Evolutionary conservation across 2,113 vertebrate genomes (phyloP), one percentile per base, ranked within the genome.

Genomic region (Bubo bubo): DNA sequence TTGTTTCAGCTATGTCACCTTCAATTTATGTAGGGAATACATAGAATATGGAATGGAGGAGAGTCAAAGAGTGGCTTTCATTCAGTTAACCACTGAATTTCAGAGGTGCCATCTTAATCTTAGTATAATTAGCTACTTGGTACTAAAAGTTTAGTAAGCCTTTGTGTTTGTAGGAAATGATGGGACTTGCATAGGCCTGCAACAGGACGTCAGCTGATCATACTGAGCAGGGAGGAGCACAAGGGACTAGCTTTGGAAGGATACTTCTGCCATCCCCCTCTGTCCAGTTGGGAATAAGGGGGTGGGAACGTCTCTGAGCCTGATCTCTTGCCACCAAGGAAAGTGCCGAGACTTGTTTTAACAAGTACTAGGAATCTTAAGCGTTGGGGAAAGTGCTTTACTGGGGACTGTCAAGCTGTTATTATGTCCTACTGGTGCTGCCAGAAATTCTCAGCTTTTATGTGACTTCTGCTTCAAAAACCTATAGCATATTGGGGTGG

Each of bases 321-420:
- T 55, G 12, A n/a, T 23, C 27, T 59, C 27, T 73, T 59, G n/a
- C 43, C 37, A 43, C 62, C 4, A 37, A 35, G n/a, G 12, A 34
- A 70, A 43, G 27, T 66, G 66, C 67, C 23, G 37, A 87, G 53
- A 64, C 2, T 0, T 52, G 8, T 80, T 87, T 47, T 84, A 52
- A 47, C 3, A 18, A 52, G 34, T 66, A 22, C 30, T 64, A 24
- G 50, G 62, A 58, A 18, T 77, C 35, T n/a, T 52, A 35, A 45
- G 43, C 1, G 1, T 50, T 2, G 1, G 6, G 19, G 10, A 21
- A 75, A 5, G 26, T 2, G 16, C 1, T 4, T 72, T 58, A 11
- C 7, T 72, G 12, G 15, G 20, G 30, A n/a, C 39, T 26, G 11
- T 34, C 14, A 52, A 7, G 28, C 34, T 83, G 21, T 1, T 87